Evolutionary conservation across 2,113 vertebrate genomes (phyloP).

Genomic region (Anser cygnoides): DNA sequence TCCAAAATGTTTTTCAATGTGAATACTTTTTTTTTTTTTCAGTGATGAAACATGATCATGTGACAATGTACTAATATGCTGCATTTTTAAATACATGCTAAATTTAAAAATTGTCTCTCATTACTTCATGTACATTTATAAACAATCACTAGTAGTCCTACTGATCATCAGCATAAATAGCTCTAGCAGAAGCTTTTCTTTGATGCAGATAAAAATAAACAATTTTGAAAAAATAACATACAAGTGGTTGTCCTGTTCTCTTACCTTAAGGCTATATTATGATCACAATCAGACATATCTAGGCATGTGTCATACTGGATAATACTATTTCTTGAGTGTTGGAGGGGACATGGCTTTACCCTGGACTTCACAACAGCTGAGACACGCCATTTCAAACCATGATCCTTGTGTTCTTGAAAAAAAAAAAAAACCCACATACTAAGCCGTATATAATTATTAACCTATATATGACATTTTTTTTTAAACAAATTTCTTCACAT

Average conservation of each 20-base stretch:
- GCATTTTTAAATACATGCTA: slow-evolving; percentile 23
- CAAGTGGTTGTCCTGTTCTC: slow-evolving; percentile 38
- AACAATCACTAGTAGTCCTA: slow-evolving; percentile 30
- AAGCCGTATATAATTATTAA: neutral
- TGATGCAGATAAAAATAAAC: slow-evolving; percentile 53
- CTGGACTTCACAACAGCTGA: slow-evolving; percentile 56
- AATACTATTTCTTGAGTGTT: slow-evolving; percentile 65
- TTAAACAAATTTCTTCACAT: neutral
- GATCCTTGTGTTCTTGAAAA: neutral
- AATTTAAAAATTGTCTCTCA: neutral
- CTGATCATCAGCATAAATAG: slow-evolving; percentile 32
- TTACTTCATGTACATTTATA: slow-evolving; percentile 4
- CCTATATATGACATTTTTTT: neutral
- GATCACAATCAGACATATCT: slow-evolving; percentile 65
- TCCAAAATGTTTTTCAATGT: neutral
- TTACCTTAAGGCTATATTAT: slow-evolving; percentile 68
- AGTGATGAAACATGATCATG: slow-evolving; percentile 14
- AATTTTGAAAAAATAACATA: slow-evolving; percentile 37
- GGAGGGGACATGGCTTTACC: slow-evolving; percentile 46
- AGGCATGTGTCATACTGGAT: slow-evolving; percentile 73
- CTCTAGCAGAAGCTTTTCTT: slow-evolving; percentile 9
- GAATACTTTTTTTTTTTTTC: neutral
- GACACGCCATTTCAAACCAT: slow-evolving; percentile 16
- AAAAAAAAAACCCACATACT: neutral
- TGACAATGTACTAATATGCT: slow-evolving; percentile 17